A percentile compares a stretch with the other conserved stretches of the same genome.
phyloP scores from a whole-genome alignment of 35 echinoderm and acorn worm species.

The Lytechinus pictus region DNA sequence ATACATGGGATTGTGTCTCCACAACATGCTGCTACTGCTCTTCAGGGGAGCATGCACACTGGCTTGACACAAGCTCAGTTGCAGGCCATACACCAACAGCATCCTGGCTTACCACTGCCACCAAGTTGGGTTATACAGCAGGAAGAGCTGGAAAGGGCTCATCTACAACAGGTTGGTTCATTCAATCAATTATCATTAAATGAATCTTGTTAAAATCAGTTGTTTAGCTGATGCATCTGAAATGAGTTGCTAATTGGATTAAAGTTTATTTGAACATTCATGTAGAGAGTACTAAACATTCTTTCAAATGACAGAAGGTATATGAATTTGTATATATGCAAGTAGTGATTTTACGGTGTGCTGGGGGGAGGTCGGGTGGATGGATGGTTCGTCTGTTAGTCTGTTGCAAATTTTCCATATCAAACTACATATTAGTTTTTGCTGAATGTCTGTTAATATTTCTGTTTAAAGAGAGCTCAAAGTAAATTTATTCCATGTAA shows the following conservation, averaged over 20 bases:
- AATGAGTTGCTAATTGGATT: too few species aligned
- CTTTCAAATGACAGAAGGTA: neutral
- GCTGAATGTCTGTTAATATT: too few species aligned
- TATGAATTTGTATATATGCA: neutral
- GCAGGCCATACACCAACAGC: constrained; percentile 37
- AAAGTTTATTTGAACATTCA: neutral
- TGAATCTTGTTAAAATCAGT: too few species aligned
- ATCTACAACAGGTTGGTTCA: neutral
- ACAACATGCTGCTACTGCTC: constrained; percentile 30
- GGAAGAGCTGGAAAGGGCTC: constrained; percentile 60
- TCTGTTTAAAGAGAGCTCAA: too few species aligned
- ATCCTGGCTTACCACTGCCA: constrained; percentile 43
- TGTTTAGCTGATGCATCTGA: too few species aligned
- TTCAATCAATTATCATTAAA: neutral
- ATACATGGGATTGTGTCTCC: constrained; percentile 35
- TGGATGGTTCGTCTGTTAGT: too few species aligned
- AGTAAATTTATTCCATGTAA: neutral
- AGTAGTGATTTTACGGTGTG: neutral
- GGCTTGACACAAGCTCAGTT: constrained; percentile 41
- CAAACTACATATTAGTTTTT: too few species aligned
- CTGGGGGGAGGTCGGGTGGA: too few species aligned
- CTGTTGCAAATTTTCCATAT: too few species aligned
- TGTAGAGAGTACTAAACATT: neutral
- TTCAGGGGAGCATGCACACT: neutral
- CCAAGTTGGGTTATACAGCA: constrained; percentile 47